Evolutionary conservation across 2,888 invertebrate genomes (phyloP), one percentile per base, ranked within the genome.

Genomic region (Muschampia plurimacula): DNA sequence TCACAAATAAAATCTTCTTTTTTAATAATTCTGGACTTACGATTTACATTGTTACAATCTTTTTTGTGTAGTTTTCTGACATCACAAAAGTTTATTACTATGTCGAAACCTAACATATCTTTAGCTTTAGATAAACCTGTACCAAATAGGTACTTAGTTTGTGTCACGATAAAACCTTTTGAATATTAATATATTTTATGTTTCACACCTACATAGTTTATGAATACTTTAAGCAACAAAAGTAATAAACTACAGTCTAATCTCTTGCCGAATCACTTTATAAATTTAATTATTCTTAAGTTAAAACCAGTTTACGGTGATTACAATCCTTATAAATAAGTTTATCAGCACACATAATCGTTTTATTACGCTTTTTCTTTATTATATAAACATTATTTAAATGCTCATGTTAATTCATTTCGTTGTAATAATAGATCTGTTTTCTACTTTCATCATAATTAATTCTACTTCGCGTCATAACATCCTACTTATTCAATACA

Each of bases 331-430:
- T 39, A 55, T 66, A 46, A 64, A 64, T 28, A 22, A 44, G 10
- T 7, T 7, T 64, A 22, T 28, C 8, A 22, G 10, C 46, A n/a
- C 15, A 60, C 12, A 22, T 63, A 63, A 63, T 39, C 13, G 15
- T 63, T 41, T 41, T 9, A 39, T 60, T 60, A 62, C 22, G 59
- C 32, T 57, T 44, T 59, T 36, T 15, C 36, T 59, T 65, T 36
- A 9, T 70, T 70, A 65, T 46, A 70, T 70, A 65, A 62, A 70
- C 65, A 70, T 65, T 65, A 71, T 71, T 71, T 66, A 71, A 66
- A 71, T 71, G 3, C 9, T 28, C 46, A 66, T 71, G 71, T 71
- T 66, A 71, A 71, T 71, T 66, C 66, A 66, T 66, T 46, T 57
- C 57, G 65, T 22, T 70, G 65, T 60, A 67, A 63, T 69, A 69